phyloP scores from a whole-genome alignment of 2,797 vertebrate species.

The Chiloscyllium punctatum region DNA sequence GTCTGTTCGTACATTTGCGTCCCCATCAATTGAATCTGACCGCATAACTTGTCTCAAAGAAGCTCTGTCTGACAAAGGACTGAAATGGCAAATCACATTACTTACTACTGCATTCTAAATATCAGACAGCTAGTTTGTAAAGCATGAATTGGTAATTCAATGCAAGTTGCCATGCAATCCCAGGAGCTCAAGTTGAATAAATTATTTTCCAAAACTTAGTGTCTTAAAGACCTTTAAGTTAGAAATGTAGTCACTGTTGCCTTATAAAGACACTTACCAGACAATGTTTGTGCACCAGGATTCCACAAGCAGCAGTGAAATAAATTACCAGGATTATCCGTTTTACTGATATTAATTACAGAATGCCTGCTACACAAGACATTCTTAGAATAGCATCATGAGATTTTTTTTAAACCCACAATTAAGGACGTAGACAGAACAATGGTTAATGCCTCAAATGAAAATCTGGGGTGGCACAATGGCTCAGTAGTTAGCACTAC shows the following conservation, averaged over 20 bases:
- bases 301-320: neutral
- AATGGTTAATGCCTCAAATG: neutral
- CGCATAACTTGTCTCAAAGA: conserved; percentile 58
- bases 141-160: neutral
- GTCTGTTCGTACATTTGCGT: conserved; percentile 57
- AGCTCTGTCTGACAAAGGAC: conserved; percentile 63
- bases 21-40: conserved; percentile 53
- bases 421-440: neutral
- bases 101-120: neutral
- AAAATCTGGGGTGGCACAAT: no score
- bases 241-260: neutral
- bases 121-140: neutral
- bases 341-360: neutral
- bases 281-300: neutral
- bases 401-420: neutral
- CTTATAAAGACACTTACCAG: neutral
- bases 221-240: neutral
- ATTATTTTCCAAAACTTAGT: neutral
- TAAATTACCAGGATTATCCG: neutral
- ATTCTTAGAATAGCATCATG: neutral
- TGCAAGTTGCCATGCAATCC: neutral
- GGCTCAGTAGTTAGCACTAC: no score
- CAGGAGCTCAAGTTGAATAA: neutral
- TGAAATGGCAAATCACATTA: conserved; percentile 33
- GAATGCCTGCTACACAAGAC: neutral